Evolutionary conservation across 1,140 invertebrate genomes (phyloP).

Genomic region (Dryas iulia): DNA sequence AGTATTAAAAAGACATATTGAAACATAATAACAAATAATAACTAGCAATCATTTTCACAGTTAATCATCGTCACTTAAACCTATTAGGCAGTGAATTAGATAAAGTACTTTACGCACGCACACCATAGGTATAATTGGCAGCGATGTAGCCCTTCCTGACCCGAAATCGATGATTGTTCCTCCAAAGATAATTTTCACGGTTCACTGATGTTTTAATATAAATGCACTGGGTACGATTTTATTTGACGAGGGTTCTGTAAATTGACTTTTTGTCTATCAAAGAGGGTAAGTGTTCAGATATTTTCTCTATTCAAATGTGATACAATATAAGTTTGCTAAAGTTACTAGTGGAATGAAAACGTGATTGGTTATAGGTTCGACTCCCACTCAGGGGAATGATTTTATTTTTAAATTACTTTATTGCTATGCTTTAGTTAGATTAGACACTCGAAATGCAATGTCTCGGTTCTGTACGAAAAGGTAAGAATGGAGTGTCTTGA

Average conservation of each 20-base stretch:
- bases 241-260: constrained; percentile 33
- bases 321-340: too few relatives aligned
- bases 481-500: too few relatives aligned
- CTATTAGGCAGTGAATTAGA: constrained; percentile 26
- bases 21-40: too few relatives aligned
- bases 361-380: too few relatives aligned
- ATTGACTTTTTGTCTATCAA: constrained; percentile 14
- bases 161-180: constrained; percentile 37
- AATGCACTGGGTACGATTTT: constrained; percentile 26
- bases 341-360: too few relatives aligned
- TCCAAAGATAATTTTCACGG: constrained; percentile 41
- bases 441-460: too few relatives aligned
- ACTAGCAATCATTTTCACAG: not conserved
- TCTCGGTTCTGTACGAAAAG: too few relatives aligned
- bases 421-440: too few relatives aligned
- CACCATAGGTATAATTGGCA: constrained; percentile 32
- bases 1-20: too few relatives aligned
- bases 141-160: constrained; percentile 25
- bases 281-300: not conserved
- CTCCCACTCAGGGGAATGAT: too few relatives aligned
- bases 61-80: constrained; percentile 14
- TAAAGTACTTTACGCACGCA: constrained; percentile 24
- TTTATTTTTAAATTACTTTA: too few relatives aligned
- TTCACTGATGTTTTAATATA: constrained; percentile 35
- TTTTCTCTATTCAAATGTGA: too few relatives aligned